Conservation (phyloP, 1,140 invertebrate species). For the Oppia nitens region DNA sequence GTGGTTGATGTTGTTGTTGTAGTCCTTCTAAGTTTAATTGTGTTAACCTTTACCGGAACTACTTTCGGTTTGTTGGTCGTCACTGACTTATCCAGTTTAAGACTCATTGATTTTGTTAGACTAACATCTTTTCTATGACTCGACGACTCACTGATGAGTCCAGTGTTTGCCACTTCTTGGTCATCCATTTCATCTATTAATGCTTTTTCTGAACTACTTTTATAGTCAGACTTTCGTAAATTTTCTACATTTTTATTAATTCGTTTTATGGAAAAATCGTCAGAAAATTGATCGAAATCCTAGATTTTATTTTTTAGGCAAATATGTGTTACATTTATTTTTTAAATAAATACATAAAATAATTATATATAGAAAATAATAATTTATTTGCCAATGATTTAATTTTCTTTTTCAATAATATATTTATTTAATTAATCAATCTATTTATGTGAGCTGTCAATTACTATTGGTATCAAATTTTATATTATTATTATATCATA, state of each 20-base stretch:
- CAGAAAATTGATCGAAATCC: neutral
- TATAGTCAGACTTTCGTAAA: neutral
- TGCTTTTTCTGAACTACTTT: neutral
- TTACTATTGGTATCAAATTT: no score
- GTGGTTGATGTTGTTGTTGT: neutral
- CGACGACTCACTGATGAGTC: neutral
- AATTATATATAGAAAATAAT: no score
- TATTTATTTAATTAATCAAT: no score
- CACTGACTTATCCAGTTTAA: neutral
- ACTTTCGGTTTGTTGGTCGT: slow-evolving; percentile 3
- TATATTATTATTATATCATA: no score
- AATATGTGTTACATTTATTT: no score
- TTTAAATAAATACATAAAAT: no score
- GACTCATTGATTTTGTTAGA: neutral
- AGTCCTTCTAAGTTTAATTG: neutral
- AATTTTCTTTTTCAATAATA: no score
- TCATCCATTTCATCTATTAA: neutral
- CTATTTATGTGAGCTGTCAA: no score
- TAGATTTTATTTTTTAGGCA: no score
- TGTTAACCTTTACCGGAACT: neutral
- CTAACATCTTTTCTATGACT: neutral
- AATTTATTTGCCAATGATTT: no score
- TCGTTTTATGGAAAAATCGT: neutral
- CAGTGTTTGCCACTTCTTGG: neutral
- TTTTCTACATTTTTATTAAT: neutral